Evolutionary conservation across 2,113 vertebrate species (phyloP), one percentile per base, ranked within the genome.

Genomic region (Cinclus cinclus): DNA sequence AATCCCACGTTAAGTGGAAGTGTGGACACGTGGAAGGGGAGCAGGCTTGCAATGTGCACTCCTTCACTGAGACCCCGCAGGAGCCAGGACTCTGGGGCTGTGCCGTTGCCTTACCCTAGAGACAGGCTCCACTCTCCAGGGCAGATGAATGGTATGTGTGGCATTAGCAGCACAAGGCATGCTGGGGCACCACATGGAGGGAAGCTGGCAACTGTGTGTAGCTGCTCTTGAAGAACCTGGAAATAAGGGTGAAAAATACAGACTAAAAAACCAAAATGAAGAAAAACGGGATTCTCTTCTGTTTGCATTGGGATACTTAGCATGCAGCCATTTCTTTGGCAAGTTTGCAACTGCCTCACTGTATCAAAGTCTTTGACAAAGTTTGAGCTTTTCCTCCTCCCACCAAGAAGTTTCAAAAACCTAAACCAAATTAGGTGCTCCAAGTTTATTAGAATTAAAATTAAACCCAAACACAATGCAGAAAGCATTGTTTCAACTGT

Each of bases 201-300:
- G 84, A 86, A 88, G 60, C 42, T 93, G 90, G 55, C 63, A 77
- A 68, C 70, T 92, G 74, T 2, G 1, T 53, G 75, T 65, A 49
- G 78, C 49, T 89, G 75, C 41, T 92, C 78, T 90, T 85, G 82
- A 73, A 95, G 92, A 94, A 92, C 89, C 82, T 94, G 90, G 74
- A 95, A 93, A 97, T 52, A 62, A 81, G 69, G 56, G 79, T 85
- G 69, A 13, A 68, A 94, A 88, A 90, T 28, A 65, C 63, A 95
- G 87, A 68, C 91, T 76, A 85, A 94, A 91, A 21, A 59, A 53
- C 47, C 9, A 83, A 95, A 74, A 80, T 10, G 44, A 52, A 63
- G 21, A 83, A 76, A 85, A 80, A 47, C 7, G 56, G 20, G 58
- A 31, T 65, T 67, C 39, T 82, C 23, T n/a, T 33, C 65, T 64